Percentiles rank a stretch among this genome's conserved stretches.
These are phyloP conservation scores for Eurosta solidaginis DNA, from an alignment of 1,140 invertebrate species.

Conservation along the genomic window DNA sequence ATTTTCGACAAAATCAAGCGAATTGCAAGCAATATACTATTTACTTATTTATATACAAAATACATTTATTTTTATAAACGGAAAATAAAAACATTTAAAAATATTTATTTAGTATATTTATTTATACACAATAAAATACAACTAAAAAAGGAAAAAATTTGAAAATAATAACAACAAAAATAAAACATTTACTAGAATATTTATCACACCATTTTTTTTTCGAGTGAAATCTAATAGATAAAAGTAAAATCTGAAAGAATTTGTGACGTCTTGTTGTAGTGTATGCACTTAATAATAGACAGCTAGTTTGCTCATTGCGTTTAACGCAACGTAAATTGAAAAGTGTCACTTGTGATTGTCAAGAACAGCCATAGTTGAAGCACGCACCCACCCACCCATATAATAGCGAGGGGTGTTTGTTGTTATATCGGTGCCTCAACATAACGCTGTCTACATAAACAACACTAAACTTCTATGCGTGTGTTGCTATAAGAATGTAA, in stretches of 20 bases:
- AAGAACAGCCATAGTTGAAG: not conserved
- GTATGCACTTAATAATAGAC: no score
- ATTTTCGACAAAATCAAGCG: not conserved
- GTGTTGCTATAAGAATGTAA: not conserved
- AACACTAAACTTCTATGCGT: no score
- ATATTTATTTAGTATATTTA: no score
- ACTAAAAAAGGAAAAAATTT: no score
- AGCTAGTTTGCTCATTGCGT: not conserved
- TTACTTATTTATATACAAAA: not conserved
- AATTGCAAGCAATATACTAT: not conserved
- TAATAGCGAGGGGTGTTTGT: not conserved
- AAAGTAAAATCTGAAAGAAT: no score
- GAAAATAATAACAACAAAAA: no score
- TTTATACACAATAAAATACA: no score
- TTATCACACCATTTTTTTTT: no score
- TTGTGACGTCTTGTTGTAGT: not conserved
- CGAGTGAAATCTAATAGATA: no score
- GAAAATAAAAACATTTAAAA: not conserved
- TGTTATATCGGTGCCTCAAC: not conserved
- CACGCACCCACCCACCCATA: not conserved
- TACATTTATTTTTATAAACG: not conserved
- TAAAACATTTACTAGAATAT: no score
- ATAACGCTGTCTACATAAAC: no score
- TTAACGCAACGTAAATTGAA: constrained; percentile 6
- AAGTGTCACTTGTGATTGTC: constrained; percentile 27